These are phyloP conservation scores for Platorchestia sp. DNA, from an alignment of 1,140 invertebrate species.

Conservation along the genomic window DNA sequence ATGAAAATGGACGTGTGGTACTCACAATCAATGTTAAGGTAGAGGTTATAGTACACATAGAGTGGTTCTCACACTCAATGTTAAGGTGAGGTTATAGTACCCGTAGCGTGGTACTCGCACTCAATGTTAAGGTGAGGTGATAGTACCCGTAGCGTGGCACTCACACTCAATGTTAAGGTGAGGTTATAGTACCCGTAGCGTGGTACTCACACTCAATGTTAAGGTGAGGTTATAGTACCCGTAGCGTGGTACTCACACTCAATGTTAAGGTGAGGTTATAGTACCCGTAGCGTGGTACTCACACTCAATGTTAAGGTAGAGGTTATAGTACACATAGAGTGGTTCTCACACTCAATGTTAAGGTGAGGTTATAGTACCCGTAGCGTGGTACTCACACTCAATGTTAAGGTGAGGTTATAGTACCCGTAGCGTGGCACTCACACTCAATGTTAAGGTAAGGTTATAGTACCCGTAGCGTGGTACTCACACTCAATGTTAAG, in stretches of 20 bases:
- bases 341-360: slow-evolving; percentile 40
- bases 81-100: slow-evolving; percentile 73
- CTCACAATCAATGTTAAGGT: slow-evolving; percentile 50
- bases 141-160: slow-evolving; percentile 74
- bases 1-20: background rate
- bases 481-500: slow-evolving; percentile 25
- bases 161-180: slow-evolving; percentile 83
- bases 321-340: background rate
- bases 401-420: too few species aligned
- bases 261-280: slow-evolving; percentile 86
- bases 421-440: background rate
- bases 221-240: slow-evolving; percentile 83
- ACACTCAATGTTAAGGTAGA: slow-evolving; percentile 50
- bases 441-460: slow-evolving; percentile 44
- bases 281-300: slow-evolving; percentile 73
- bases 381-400: background rate
- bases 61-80: background rate
- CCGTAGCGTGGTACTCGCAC: slow-evolving; percentile 71
- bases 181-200: slow-evolving; percentile 79
- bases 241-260: slow-evolving; percentile 74
- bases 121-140: slow-evolving; percentile 87
- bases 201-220: slow-evolving; percentile 80
- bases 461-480: background rate
- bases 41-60: slow-evolving; percentile 9
- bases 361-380: slow-evolving; percentile 34